phyloP scores from a whole-genome alignment of 2,888 invertebrate species.

The Caenorhabditis imperialis region DNA sequence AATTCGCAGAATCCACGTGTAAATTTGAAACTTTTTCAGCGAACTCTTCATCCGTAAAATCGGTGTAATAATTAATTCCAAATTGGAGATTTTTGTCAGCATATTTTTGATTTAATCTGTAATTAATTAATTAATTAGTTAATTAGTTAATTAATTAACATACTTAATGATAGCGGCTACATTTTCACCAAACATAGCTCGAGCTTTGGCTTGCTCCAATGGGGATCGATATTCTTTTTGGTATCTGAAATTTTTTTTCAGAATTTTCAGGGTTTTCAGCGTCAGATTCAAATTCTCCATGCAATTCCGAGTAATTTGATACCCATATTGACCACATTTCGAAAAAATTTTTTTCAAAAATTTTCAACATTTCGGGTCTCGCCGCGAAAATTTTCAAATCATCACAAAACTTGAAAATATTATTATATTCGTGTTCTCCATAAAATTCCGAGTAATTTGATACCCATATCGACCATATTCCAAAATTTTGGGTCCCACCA shows the following conservation, averaged over 20 bases:
- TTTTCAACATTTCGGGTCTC: too few relatives aligned
- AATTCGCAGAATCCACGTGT: constrained; percentile 11
- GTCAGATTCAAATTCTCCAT: too few relatives aligned
- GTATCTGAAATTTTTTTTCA: constrained; percentile 28
- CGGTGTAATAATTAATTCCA: constrained; percentile 27
- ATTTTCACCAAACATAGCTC: constrained; percentile 14
- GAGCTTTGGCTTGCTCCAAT: constrained; percentile 24
- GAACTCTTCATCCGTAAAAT: constrained; percentile 25
- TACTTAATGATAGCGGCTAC: constrained; percentile 14
- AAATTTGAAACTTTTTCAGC: constrained; percentile 23
- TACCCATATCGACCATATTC: too few relatives aligned
- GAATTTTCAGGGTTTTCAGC: too few relatives aligned
- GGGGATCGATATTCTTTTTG: constrained; percentile 18
- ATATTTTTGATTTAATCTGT: constrained; percentile 24
- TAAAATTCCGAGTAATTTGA: too few relatives aligned
- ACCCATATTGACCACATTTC: too few relatives aligned
- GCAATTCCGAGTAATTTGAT: too few relatives aligned
- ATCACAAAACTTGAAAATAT: constrained; percentile 5
- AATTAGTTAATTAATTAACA: too few relatives aligned
- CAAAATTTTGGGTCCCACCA: too few relatives aligned
- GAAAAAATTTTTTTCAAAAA: too few relatives aligned
- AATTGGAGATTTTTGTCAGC: constrained; percentile 6
- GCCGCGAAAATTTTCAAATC: too few relatives aligned
- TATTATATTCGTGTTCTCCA: too few relatives aligned
- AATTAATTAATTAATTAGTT: constrained; percentile 9